phyloP scores from a whole-genome alignment of 2,888 invertebrate species.

The Brachyopa scutellaris region DNA sequence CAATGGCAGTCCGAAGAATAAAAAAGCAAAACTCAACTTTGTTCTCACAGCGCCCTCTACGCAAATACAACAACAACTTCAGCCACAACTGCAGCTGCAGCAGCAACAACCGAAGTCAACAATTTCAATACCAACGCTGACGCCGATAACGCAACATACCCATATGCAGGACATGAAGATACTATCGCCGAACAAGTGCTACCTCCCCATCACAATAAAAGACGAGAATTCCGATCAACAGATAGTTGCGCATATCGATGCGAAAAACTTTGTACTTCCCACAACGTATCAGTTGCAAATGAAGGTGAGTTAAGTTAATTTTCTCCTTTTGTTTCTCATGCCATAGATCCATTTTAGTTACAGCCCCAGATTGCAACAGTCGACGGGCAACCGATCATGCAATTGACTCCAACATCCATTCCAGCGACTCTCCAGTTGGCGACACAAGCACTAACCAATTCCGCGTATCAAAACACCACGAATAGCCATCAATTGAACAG shows the following conservation, averaged over 20 bases:
- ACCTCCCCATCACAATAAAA: conserved; percentile 80
- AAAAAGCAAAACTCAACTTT: conserved; percentile 81
- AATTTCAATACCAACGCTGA: conserved; percentile 66
- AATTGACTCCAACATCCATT: conserved; percentile 80
- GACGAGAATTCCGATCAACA: conserved; percentile 81
- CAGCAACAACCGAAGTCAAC: conserved; percentile 65
- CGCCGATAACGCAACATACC: conserved; percentile 73
- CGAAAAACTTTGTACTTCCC: conserved; percentile 81
- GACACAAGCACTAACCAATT: conserved; percentile 76
- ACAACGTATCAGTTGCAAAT: conserved; percentile 82
- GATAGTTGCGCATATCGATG: conserved; percentile 81
- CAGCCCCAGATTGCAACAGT: conserved; percentile 81
- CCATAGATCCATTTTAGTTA: conserved; percentile 73
- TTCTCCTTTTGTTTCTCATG: neutral
- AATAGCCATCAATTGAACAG: conserved; percentile 39
- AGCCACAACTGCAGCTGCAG: conserved; percentile 73
- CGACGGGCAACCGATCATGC: conserved; percentile 81
- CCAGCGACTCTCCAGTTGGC: conserved; percentile 81
- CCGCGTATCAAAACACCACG: conserved; percentile 74
- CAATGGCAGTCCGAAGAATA: conserved; percentile 74
- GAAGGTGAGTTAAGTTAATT: conserved; percentile 77
- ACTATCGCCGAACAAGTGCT: conserved; percentile 80
- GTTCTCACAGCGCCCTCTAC: conserved; percentile 78
- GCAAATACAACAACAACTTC: conserved; percentile 67
- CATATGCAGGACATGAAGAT: conserved; percentile 74